Conservation (phyloP, 2,113 vertebrate species). For the Labrus mixtus region DNA sequence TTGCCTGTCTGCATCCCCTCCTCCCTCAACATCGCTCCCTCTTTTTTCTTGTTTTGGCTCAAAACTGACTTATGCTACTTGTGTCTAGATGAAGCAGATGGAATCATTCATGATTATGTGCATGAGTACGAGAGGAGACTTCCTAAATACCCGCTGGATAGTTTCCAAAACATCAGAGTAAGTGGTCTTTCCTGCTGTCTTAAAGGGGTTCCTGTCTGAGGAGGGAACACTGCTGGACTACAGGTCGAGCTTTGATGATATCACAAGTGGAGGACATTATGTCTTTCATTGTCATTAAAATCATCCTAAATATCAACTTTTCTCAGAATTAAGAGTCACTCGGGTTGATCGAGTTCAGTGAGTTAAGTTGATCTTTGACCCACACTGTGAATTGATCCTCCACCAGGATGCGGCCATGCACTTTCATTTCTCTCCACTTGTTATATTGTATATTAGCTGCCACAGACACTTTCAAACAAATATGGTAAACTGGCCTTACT, state of each 20-base stretch:
- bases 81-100: conserved; percentile 50
- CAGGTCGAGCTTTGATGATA: background rate
- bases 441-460: background rate
- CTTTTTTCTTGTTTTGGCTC: conserved; percentile 13
- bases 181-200: conserved; percentile 31
- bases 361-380: conserved; percentile 6
- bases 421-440: background rate
- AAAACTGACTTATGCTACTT: conserved; percentile 32
- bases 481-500: background rate
- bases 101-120: conserved; percentile 43
- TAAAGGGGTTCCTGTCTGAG: conserved; percentile 2
- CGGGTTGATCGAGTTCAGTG: background rate
- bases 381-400: background rate
- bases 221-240: background rate
- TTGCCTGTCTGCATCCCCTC: conserved; percentile 23
- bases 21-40: conserved; percentile 18
- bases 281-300: background rate
- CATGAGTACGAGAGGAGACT: conserved; percentile 19
- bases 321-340: background rate
- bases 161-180: conserved; percentile 30
- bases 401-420: background rate
- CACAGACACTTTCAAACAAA: background rate
- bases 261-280: background rate
- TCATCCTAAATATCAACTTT: background rate
- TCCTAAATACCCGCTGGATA: conserved; percentile 22